phyloP scores from a whole-genome alignment of 2,888 invertebrate species.

The Zaprionus obscuricornis region DNA sequence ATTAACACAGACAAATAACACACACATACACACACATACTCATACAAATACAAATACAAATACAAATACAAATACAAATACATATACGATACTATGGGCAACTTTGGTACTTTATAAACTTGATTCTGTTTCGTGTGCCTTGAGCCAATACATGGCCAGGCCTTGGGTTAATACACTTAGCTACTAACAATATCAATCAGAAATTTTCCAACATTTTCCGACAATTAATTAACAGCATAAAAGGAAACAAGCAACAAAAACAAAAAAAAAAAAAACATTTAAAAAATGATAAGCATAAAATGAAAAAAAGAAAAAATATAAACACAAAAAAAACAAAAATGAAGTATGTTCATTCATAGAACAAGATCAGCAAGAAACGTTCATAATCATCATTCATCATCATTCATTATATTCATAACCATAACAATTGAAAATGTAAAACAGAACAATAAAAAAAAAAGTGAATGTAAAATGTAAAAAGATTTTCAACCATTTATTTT shows the following conservation, averaged over 20 bases:
- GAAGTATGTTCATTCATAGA: constrained; percentile 63
- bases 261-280: constrained; percentile 13
- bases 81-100: constrained; percentile 52
- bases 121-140: constrained; percentile 56
- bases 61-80: constrained; percentile 32
- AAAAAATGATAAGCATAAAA: constrained; percentile 11
- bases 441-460: constrained; percentile 71
- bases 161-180: constrained; percentile 60
- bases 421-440: constrained; percentile 77
- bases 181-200: constrained; percentile 60
- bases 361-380: constrained; percentile 56
- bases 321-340: constrained; percentile 27
- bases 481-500: constrained; percentile 18
- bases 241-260: constrained; percentile 37
- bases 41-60: constrained; percentile 33
- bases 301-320: constrained; percentile 24
- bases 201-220: constrained; percentile 58
- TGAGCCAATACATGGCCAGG: constrained; percentile 26
- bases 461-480: constrained; percentile 78
- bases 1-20: constrained; percentile 29
- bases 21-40: constrained; percentile 27
- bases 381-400: constrained; percentile 72
- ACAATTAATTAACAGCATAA: constrained; percentile 63
- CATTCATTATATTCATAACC: constrained; percentile 80
- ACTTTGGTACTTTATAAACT: constrained; percentile 72